Evolutionary conservation across 2,797 vertebrate species (phyloP), one percentile per base, ranked within the genome.

Genomic region (Squalus acanthias): DNA sequence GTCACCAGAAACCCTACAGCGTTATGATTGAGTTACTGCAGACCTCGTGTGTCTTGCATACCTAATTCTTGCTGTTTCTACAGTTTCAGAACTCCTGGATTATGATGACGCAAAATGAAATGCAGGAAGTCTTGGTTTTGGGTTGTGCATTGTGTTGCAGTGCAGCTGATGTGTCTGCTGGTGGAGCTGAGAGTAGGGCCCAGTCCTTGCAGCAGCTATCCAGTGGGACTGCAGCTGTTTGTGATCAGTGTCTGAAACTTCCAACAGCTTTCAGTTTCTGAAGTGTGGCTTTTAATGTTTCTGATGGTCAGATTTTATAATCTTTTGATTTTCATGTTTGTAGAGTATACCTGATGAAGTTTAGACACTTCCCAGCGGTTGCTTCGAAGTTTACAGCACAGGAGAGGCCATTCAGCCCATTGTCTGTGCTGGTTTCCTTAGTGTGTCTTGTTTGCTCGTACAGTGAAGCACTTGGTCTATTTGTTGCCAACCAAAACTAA

Each of bases 41-140:
- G 15, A 92, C 33, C 29, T 65, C 17, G 6, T 92, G 12, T 10
- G 39, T 82, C 17, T 82, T 82, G 9, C 79, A 82, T 63, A 63
- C 60, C 6, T 63, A 46, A 6, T 33, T n/a, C 79, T 20, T 82
- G 39, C 46, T 46, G 15, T 46, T 74, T 46, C 0, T 65, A 60
- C 57, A 63, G 57, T 91, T 29, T 8, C 26, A 22, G 46, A 53
- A 60, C 22, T 89, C 2, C 2, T 89, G 46, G 20, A 24, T 87
- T 87, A 87, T 87, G 87, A 89, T 29, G 26, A 60, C 7, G 7
- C 87, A 89, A 2, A 89, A n/a, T 26, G 60, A 60, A 92, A 65
- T 92, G 60, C 60, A 63, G 89, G 65, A 92, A 92, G 65, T 92
- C 22, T 39, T 92, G 63, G 6, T 93, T 93, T 93, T 67, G 60